A percentile compares a stretch with the other conserved stretches of the same genome.
Evolutionary conservation across 2,113 vertebrate species (phyloP).

Genomic region (Paradisaea rubra): DNA sequence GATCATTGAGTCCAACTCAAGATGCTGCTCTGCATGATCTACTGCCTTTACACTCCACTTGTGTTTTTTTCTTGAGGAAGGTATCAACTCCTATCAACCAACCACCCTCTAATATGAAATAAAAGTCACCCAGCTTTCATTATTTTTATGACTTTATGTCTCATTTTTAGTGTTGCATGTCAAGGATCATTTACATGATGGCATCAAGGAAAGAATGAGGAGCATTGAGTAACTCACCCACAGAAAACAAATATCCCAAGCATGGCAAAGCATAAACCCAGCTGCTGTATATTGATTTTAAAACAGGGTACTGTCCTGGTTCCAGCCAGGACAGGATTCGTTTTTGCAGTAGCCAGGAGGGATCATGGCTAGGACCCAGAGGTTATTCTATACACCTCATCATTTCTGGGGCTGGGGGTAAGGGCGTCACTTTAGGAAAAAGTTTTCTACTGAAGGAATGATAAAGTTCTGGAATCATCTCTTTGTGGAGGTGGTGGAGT

Average conservation of each 20-base stretch:
- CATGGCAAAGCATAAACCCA: not conserved
- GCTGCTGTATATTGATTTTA: not conserved
- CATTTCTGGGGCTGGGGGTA: not conserved
- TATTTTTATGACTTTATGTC: not conserved
- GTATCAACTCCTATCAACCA: not conserved
- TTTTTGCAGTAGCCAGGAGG: not conserved
- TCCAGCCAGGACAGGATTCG: not conserved
- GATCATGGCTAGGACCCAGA: not conserved
- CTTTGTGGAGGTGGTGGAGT: no score
- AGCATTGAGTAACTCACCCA: not conserved
- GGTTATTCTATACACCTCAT: not conserved
- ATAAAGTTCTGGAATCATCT: no score
- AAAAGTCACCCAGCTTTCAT: not conserved
- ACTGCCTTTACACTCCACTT: not conserved
- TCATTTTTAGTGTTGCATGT: not conserved
- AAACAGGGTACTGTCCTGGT: not conserved
- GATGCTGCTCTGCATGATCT: not conserved
- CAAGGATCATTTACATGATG: not conserved
- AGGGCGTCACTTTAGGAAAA: no score
- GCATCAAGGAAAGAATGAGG: not conserved
- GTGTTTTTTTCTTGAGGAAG: not conserved
- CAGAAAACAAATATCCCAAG: not conserved
- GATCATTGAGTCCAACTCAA: rapidly evolving
- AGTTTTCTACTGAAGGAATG: no score
- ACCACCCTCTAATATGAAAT: not conserved